Conservation (phyloP, 1,140 invertebrate species). For the Metaphire vulgaris region DNA sequence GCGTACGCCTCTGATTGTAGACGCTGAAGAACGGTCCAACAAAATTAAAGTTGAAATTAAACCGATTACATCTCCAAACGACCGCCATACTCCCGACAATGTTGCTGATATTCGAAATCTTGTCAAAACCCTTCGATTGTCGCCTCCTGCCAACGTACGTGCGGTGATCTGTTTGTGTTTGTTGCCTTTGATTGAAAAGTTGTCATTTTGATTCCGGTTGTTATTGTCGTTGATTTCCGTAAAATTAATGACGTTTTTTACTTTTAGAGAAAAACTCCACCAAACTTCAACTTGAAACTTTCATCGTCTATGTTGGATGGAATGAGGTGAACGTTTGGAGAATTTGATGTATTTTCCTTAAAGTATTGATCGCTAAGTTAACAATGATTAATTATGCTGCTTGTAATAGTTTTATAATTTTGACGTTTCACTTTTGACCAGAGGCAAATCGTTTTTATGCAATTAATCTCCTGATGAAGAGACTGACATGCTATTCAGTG, state of each 20-base stretch:
- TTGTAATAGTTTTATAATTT: no score
- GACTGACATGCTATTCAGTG: no score
- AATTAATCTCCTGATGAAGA: no score
- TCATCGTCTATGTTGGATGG: background rate
- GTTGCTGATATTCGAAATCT: constrained; percentile 87
- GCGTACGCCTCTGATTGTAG: no score
- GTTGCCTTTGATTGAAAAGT: background rate
- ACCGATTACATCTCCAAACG: constrained; percentile 69
- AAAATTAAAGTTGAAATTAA: constrained; percentile 93
- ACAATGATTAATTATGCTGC: no score
- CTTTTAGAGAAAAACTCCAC: background rate
- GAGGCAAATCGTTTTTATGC: no score
- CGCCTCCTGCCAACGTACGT: constrained; percentile 60
- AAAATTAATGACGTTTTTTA: no score
- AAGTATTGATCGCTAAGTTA: no score
- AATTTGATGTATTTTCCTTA: no score
- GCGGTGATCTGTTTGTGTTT: background rate
- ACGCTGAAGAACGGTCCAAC: constrained; percentile 70
- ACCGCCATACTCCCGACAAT: constrained; percentile 70
- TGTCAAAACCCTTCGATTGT: constrained; percentile 81
- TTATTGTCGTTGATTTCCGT: no score
- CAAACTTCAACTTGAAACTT: background rate
- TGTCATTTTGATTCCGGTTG: no score
- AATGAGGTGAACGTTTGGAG: background rate
- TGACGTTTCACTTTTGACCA: no score